Evolutionary conservation across 1,140 invertebrate genomes (phyloP).

Genomic region (Aphaenogaster ashmeadi): DNA sequence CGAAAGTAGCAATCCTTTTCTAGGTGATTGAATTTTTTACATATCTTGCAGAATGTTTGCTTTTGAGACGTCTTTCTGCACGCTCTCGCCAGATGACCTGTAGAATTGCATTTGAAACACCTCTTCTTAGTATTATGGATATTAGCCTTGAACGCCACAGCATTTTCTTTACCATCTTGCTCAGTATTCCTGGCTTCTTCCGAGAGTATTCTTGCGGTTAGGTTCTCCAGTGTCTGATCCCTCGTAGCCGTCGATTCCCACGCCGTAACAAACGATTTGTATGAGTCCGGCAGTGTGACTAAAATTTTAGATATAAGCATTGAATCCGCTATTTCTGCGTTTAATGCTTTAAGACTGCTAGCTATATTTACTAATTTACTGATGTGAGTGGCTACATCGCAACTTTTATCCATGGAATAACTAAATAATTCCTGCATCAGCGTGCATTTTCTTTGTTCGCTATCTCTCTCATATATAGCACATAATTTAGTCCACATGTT

Average conservation of each 20-base stretch:
- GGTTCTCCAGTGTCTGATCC: not conserved
- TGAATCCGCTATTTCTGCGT: not conserved
- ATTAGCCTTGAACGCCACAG: not conserved
- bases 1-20: constrained; percentile 8
- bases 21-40: constrained; percentile 5
- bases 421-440: constrained; percentile 30
- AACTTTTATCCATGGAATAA: constrained; percentile 12
- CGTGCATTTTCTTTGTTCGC: constrained; percentile 5
- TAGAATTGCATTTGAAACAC: not conserved
- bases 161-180: not conserved
- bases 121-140: not conserved
- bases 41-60: constrained; percentile 3
- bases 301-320: constrained; percentile 42
- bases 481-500: constrained; percentile 6
- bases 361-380: constrained; percentile 21
- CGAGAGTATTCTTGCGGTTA: not conserved
- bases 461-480: constrained; percentile 5
- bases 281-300: not conserved
- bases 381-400: not conserved
- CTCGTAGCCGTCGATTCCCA: not conserved
- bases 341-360: not conserved
- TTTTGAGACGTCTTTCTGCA: not conserved
- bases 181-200: not conserved
- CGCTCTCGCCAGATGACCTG: not conserved
- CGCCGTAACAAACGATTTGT: constrained; percentile 6